Base-by-base conservation (phyloP, 2,888 invertebrate species). In the Sesamia inferens region DNA sequence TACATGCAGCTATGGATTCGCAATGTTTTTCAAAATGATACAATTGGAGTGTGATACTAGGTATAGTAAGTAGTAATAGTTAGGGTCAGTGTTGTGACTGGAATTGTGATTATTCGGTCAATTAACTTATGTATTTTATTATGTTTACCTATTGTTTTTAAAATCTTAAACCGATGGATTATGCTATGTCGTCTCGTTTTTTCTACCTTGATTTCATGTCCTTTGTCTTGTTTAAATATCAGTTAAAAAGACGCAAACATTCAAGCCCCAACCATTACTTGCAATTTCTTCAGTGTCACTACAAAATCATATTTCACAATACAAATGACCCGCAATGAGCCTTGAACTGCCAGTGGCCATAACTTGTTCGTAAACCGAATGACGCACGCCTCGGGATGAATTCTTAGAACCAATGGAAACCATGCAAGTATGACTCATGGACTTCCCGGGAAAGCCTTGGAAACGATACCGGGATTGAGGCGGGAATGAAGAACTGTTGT, bases 361-460 rank as follows among this genome's bases (percentile, higher is more conserved):
- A 82, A 75, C 31, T 58, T 74, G 63, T 54, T 73, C 69, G 63
- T 80, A 83, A 85, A 61, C 42, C 19, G 74, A 54, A 78, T 83
- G 84, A 83, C 22, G 83, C 84, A 85, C 39, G 55, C 55, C 64
- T 24, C 63, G 69, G 81, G 76, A 81, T 83, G 58, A 77, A 81
- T 86, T 84, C 82, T 77, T 42, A 51, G 79, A 79, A 71, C 79
- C 71, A 19, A 71, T 62, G 58, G 69, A 76, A 72, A 55, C 75
- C 72, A 74, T 62, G 51, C n/a, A 51, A 68, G 63, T 39, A 67
- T 85, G 87, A 85, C 78, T 76, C 85, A 83, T 71, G 3, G 31
- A 62, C 24, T 75, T 86, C 77, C 76, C 76, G 78, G 78, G 76
- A 85, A 84, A 80, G 77, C 85, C 85, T 76, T 73, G 70, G 76